A percentile compares a stretch with the other conserved stretches of the same genome.
phyloP scores from a whole-genome alignment of 1,140 invertebrate genomes.

The Trachymyrmex cornetzi region DNA sequence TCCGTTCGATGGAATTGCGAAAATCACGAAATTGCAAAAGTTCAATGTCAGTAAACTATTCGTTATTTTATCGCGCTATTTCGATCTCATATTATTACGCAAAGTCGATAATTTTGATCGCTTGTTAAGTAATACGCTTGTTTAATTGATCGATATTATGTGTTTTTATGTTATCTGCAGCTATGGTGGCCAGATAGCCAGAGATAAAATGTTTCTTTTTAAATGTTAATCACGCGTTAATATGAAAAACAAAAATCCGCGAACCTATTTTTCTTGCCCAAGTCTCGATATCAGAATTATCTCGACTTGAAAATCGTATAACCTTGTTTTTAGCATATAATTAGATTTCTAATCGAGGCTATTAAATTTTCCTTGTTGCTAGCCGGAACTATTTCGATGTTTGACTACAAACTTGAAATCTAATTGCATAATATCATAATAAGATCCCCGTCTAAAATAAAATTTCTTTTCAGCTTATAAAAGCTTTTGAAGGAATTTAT shows the following conservation, averaged over 20 bases:
- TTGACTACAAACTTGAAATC: slow-evolving; percentile 9
- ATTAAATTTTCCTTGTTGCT: neutral
- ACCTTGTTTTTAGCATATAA: neutral
- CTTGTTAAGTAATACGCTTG: neutral
- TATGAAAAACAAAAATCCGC: slow-evolving; percentile 3
- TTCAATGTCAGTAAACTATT: slow-evolving; percentile 30
- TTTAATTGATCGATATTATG: neutral
- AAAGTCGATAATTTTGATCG: neutral
- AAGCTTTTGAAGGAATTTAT: neutral
- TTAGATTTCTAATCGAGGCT: neutral
- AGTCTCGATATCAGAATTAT: neutral
- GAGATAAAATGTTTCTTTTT: neutral
- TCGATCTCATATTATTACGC: neutral
- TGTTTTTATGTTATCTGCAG: neutral
- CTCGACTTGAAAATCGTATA: neutral
- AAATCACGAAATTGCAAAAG: neutral
- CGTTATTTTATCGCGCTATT: neutral
- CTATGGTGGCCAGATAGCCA: neutral
- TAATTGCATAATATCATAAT: neutral
- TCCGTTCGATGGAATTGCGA: neutral
- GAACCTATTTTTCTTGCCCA: neutral
- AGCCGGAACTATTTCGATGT: neutral
- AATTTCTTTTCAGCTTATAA: neutral
- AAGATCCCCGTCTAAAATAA: neutral
- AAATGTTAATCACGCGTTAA: slow-evolving; percentile 11